Percentiles rank a stretch among this genome's conserved stretches.
Conservation (phyloP, 2,113 vertebrate genomes). For the Abramis brama region DNA sequence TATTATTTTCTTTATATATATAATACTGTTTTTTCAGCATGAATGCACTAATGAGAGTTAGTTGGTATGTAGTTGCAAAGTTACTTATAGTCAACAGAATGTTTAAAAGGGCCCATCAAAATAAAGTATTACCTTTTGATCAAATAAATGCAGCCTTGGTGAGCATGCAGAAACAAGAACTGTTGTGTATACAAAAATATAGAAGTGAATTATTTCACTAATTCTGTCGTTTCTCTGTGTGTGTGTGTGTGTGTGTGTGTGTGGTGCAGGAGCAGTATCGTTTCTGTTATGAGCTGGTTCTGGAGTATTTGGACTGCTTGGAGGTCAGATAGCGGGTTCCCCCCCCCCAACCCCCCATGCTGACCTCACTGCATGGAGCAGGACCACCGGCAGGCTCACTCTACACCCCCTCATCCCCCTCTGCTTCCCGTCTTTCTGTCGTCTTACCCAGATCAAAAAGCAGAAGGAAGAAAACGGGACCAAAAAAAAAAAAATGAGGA, state of each 20-base stretch:
- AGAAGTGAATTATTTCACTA: neutral
- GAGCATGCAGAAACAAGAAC: no score
- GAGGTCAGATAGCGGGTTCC: conserved; percentile 80
- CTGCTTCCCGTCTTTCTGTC: neutral
- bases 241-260: conserved; percentile 50
- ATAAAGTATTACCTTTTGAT: no score
- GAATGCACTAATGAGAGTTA: no score
- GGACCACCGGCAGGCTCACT: conserved; percentile 59
- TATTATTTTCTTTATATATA: no score
- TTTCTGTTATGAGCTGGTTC: conserved; percentile 81
- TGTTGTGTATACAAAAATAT: no score
- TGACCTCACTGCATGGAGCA: conserved; percentile 52
- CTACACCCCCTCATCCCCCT: conserved; percentile 5
- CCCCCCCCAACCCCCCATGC: conserved; percentile 37
- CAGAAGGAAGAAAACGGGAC: conserved; percentile 36
- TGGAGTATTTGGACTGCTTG: conserved; percentile 83
- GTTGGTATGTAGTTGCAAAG: no score
- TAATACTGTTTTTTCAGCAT: no score
- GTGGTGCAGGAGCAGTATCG: conserved; percentile 78
- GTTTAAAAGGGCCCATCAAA: no score
- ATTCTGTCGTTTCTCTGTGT: neutral
- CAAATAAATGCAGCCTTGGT: no score
- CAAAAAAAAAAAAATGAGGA: conserved; percentile 48
- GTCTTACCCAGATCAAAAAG: conserved; percentile 28
- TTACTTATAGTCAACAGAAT: no score